phyloP scores from a whole-genome alignment of 2,888 invertebrate genomes.

The Smittia aterrima region DNA sequence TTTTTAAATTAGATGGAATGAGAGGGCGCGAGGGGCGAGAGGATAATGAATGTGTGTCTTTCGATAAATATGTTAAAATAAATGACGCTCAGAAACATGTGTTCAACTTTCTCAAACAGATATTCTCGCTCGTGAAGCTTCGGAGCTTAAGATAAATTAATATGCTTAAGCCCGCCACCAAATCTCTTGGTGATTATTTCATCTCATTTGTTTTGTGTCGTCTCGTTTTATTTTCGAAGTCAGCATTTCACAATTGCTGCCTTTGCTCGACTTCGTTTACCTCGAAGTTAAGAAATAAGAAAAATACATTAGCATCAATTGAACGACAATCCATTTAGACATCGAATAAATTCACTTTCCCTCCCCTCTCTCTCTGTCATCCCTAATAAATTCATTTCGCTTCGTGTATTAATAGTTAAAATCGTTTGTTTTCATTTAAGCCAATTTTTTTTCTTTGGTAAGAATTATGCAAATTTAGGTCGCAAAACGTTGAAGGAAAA shows the following conservation, averaged over 20 bases:
- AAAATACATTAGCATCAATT: slow-evolving; percentile 22
- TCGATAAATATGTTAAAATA: slow-evolving; percentile 35
- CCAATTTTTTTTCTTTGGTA: not conserved
- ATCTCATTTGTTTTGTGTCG: slow-evolving; percentile 17
- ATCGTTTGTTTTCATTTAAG: not conserved
- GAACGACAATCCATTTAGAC: slow-evolving; percentile 18
- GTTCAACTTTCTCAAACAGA: not conserved
- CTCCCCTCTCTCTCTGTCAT: not conserved
- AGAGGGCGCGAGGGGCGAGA: not conserved
- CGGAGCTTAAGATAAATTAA: slow-evolving; percentile 20
- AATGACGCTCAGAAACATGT: slow-evolving; percentile 31
- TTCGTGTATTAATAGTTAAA: slow-evolving; percentile 12
- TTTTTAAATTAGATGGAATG: slow-evolving; percentile 30
- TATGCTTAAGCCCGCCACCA: slow-evolving; percentile 23
- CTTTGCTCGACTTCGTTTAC: not conserved
- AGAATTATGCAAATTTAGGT: slow-evolving; percentile 19
- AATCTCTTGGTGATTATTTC: slow-evolving; percentile 21
- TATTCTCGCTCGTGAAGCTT: not conserved
- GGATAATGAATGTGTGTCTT: slow-evolving; percentile 16
- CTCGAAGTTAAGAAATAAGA: not conserved
- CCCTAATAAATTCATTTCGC: slow-evolving; percentile 14
- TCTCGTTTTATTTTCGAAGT: not conserved
- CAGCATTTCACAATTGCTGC: not conserved
- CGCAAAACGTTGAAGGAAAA: not conserved
- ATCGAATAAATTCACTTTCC: slow-evolving; percentile 5